Evolutionary conservation across 1,140 invertebrate species (phyloP), one percentile per base, ranked within the genome.

Genomic region (Coboldia fuscipes): DNA sequence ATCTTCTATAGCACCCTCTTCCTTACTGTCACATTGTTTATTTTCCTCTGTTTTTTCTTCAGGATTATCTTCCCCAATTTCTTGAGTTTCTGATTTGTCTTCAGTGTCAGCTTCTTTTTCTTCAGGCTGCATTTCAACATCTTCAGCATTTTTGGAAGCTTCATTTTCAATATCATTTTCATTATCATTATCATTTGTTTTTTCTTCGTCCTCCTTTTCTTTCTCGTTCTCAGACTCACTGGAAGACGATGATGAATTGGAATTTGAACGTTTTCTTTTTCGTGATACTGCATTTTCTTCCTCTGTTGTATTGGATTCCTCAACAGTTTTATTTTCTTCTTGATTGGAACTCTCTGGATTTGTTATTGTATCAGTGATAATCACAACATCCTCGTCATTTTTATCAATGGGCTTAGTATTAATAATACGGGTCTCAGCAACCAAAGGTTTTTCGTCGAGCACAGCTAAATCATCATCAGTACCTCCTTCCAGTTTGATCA

Each of bases 401-500:
- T 24, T n/a, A 24, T 24, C 23, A 8, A 8, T n/a, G 7, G 23
- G 7, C 23, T 24, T 24, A 7, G 7, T 24, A 24, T 24, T 24
- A 24, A n/a, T 55, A 29, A 59, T 50, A 7, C 49, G 40, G 27
- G 44, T 36, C 33, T 50, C 42, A 37, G 50, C 36, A 40, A 47
- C 21, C 36, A 41, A 28, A 33, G 68, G 62, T 39, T 65, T 65
- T 35, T 72, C 61, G 45, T 92, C 82, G 4, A 96, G 60, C 12
- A 78, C 63, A 43, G 76, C 80, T 3, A 97, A 58, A 59, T 97
- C 93, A 45, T 86, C 74, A 40, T 97, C 92, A n/a, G 74, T 80
- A 3, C 94, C 94, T 29, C 89, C 93, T 64, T 99, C 94, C 12
- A 98, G 60, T 53, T 89, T 84, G 38, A 98, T 93, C 2, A 98